Evolutionary conservation across 2,113 vertebrate species (phyloP).

Genomic region (Marmota flaviventris): DNA sequence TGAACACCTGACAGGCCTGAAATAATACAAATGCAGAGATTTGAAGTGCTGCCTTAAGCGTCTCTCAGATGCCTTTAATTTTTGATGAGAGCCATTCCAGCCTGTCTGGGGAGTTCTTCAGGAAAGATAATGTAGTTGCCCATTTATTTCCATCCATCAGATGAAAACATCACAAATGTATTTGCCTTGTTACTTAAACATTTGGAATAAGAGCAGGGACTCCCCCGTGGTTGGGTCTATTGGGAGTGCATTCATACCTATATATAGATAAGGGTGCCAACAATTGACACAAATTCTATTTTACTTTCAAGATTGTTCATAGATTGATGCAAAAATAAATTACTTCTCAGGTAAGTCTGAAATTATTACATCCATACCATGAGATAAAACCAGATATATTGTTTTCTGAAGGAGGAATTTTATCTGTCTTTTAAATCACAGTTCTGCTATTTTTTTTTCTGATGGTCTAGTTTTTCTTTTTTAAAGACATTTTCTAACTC

Average conservation of each 20-base stretch:
- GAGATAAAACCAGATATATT: constrained; percentile 41
- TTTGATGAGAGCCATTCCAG: constrained; percentile 71
- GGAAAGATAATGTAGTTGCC: constrained; percentile 3
- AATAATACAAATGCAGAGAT: background rate
- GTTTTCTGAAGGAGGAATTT: constrained; percentile 47
- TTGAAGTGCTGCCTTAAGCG: constrained; percentile 35
- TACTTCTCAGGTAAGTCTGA: constrained; percentile 33
- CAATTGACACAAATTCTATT: background rate
- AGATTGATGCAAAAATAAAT: constrained; percentile 56
- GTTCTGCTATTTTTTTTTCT: background rate
- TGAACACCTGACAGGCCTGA: constrained; percentile 18
- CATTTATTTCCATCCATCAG: constrained; percentile 54
- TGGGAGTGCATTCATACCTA: background rate
- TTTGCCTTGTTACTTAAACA: constrained; percentile 68
- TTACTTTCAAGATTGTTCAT: constrained; percentile 25
- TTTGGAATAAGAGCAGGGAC: constrained; percentile 53
- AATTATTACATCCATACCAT: background rate
- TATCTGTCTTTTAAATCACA: constrained; percentile 8
- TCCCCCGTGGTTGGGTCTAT: background rate
- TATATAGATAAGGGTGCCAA: constrained; percentile 24
- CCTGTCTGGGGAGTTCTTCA: constrained; percentile 59
- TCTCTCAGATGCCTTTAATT: constrained; percentile 67
- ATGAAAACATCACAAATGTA: constrained; percentile 21
- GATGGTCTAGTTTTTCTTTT: constrained; percentile 35
- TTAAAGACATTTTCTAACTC: constrained; percentile 24